Percentiles rank a stretch among this genome's conserved stretches.
Evolutionary conservation across 2,888 invertebrate species (phyloP).

Genomic region (Cheilosia vernalis): DNA sequence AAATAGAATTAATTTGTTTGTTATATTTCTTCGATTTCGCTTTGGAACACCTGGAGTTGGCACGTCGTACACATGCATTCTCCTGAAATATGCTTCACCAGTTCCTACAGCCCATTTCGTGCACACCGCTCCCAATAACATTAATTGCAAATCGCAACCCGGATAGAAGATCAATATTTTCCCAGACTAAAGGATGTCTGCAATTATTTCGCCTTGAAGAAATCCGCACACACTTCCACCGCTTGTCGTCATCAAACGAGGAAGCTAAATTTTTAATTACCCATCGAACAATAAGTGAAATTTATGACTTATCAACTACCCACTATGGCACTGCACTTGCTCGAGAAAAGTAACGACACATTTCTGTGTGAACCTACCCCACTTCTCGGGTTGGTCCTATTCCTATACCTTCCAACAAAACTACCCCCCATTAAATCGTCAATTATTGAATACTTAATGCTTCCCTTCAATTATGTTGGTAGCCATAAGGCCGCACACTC

Average conservation of each 20-base stretch:
- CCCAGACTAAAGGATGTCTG: conserved; percentile 48
- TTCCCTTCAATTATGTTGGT: neutral
- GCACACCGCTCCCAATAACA: conserved; percentile 10
- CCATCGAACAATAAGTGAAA: conserved; percentile 34
- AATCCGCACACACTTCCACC: neutral
- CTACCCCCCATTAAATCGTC: conserved; percentile 1
- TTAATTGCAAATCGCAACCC: conserved; percentile 20
- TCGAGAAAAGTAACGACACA: neutral
- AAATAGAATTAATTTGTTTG: no score
- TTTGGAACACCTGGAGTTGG: no score
- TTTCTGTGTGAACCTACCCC: neutral
- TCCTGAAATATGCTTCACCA: neutral
- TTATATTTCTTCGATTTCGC: no score
- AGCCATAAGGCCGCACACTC: neutral
- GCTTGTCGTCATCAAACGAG: neutral
- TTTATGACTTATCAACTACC: conserved; percentile 17
- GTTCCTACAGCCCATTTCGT: neutral
- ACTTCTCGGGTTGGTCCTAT: neutral
- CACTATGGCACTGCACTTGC: neutral
- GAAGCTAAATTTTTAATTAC: conserved; percentile 44
- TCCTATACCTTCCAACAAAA: no score
- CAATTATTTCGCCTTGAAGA: neutral
- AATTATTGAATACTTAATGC: conserved; percentile 2
- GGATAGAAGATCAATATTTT: conserved; percentile 31
- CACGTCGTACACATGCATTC: no score